Evolutionary conservation across 2,113 vertebrate genomes (phyloP).

Genomic region (Uria aalge): DNA sequence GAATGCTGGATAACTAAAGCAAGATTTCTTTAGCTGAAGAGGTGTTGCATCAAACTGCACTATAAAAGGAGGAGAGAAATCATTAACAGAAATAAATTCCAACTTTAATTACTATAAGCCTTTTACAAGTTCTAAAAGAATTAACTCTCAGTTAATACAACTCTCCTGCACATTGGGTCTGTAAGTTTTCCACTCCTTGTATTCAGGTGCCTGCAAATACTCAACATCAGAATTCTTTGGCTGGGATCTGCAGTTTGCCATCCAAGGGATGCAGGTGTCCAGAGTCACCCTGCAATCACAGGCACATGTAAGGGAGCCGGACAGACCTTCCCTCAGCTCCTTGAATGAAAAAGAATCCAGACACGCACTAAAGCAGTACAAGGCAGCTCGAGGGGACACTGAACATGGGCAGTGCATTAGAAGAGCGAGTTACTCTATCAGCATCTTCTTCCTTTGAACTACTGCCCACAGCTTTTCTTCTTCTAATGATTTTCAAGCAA

Average conservation of each 20-base stretch:
- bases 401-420: not conserved
- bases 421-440: not conserved
- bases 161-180: not conserved
- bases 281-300: not conserved
- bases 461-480: not conserved
- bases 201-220: not conserved
- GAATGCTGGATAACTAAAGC: not conserved
- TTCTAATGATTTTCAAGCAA: not conserved
- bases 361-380: not conserved
- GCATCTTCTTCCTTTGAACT: not conserved
- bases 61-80: not conserved
- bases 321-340: not conserved
- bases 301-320: rapidly evolving
- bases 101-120: not conserved
- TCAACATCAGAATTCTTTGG: not conserved
- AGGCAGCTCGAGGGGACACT: not conserved
- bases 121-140: not conserved
- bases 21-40: not conserved
- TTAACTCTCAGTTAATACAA: not conserved
- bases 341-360: not conserved
- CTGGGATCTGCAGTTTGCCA: not conserved
- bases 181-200: not conserved
- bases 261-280: not conserved
- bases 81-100: not conserved
- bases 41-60: not conserved